Base-by-base conservation (phyloP, 2,888 invertebrate species). In the Melanargia galathea region DNA sequence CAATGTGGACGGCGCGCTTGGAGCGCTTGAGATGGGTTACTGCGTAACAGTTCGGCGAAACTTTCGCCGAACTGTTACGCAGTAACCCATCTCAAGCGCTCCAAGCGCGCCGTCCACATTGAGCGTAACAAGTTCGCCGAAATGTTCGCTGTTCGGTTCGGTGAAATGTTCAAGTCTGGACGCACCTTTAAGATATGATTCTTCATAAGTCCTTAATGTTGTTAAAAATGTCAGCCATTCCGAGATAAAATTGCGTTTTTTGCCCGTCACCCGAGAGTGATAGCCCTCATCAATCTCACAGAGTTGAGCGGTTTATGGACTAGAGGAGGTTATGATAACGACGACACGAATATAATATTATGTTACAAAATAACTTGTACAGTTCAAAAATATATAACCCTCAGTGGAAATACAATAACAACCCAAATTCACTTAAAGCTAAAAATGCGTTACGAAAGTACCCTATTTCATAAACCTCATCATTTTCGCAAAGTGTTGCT, bases 201-300 rank as follows among this genome's bases (percentile, higher is more conserved):
- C 30, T 6, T 30, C 6, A 30, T 2, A 30, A 30, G n/a, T n/a
- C n/a, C n/a, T 16, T n/a, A 49, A 16, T 49, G 26, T 24, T 20
- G 20, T 30, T 30, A 30, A 33, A 24, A 7, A 51, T 33, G 16
- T 51, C 51, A n/a, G 16, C 26, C 51, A 69, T 64, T 61, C 60
- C 68, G 60, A 63, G 55, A 64, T 65, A 40, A 67, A 70, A 71
- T 68, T 55, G 64, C 66, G 68, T 62, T 68, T 54, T 56, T 62
- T 30, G 56, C 61, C 65, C 66, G 61, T 71, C 66, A 71, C 70
- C 71, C 69, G 51, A 60, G 51, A 60, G 70, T 73, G 68, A 75
- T 72, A 70, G 70, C 70, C 65, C 65, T 54, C 58, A 64, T 64
- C 56, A 63, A 62, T 68, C 62, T 56, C 26, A 18, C 52, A 30